These are phyloP conservation scores for Todiramphus saurophagus DNA, from an alignment of 2,113 vertebrate species.

Conservation along the genomic window DNA sequence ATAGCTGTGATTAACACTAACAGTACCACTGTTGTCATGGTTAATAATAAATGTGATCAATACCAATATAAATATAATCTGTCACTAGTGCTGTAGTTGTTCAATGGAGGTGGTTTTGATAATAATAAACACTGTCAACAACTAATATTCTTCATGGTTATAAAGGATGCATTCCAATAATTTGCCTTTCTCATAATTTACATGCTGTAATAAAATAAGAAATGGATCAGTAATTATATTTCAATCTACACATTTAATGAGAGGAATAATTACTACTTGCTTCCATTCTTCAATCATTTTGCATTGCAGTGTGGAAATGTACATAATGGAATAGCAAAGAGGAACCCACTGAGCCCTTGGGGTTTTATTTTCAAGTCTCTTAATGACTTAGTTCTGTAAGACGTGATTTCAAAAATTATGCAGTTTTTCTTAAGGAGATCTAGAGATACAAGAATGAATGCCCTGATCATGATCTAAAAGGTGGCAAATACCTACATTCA, in stretches of 20 bases:
- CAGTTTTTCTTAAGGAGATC: neutral
- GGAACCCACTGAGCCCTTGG: neutral
- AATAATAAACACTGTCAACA: conserved; percentile 26
- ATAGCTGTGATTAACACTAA: conserved; percentile 35
- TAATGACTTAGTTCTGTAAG: neutral
- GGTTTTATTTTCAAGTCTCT: neutral
- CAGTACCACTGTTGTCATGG: neutral
- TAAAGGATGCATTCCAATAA: conserved; percentile 9
- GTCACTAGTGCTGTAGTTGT: neutral
- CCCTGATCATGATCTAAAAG: neutral
- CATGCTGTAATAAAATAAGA: conserved; percentile 34
- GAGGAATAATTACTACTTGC: conserved; percentile 15
- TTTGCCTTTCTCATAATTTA: conserved; percentile 45
- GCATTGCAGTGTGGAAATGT: neutral
- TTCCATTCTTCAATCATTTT: conserved; percentile 10
- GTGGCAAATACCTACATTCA: neutral
- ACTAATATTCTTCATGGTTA: conserved; percentile 42
- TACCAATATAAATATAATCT: conserved; percentile 15
- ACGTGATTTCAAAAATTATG: neutral
- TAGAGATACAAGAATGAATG: neutral
- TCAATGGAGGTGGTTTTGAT: conserved; percentile 1
- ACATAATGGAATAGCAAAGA: neutral
- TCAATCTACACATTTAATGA: conserved; percentile 6
- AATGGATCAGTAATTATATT: conserved; percentile 54
- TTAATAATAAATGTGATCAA: conserved; percentile 43